These are phyloP conservation scores for Tauraco erythrolophus DNA, from an alignment of 2,113 vertebrate species.

Conservation along the genomic window DNA sequence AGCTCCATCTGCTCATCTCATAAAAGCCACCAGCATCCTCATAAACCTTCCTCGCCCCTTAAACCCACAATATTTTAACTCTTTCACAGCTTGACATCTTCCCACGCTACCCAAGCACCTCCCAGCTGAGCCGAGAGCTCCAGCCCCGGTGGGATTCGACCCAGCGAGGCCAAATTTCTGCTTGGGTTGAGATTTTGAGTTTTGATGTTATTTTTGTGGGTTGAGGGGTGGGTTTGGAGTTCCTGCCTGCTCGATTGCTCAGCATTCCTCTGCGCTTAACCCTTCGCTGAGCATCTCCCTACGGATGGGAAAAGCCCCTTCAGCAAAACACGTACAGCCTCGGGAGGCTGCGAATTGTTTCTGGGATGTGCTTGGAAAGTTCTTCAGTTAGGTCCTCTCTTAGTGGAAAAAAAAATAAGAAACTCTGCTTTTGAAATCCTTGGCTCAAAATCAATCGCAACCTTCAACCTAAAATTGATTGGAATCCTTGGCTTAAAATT, in stretches of 20 bases:
- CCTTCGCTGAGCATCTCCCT: background rate
- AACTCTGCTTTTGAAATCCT: background rate
- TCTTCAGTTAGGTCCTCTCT: background rate
- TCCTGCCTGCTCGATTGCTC: background rate
- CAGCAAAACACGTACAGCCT: accelerated
- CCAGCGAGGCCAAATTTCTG: background rate
- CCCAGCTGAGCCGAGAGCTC: background rate
- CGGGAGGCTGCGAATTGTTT: accelerated
- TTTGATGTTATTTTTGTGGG: background rate
- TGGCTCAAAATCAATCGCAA: background rate
- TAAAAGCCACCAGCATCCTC: background rate
- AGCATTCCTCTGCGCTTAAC: background rate
- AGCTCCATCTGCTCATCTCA: background rate
- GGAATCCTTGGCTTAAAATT: background rate
- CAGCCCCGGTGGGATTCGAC: background rate
- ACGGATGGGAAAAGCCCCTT: background rate
- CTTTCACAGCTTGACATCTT: background rate
- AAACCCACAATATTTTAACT: background rate
- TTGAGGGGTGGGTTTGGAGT: background rate
- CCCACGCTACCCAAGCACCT: background rate
- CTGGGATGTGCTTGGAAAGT: accelerated
- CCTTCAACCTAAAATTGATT: background rate
- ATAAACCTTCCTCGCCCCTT: background rate
- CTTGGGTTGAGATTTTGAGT: background rate
- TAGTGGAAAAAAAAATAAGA: too few species aligned